Conservation (phyloP, 2,888 invertebrate species). For the Esperia sulphurella region DNA sequence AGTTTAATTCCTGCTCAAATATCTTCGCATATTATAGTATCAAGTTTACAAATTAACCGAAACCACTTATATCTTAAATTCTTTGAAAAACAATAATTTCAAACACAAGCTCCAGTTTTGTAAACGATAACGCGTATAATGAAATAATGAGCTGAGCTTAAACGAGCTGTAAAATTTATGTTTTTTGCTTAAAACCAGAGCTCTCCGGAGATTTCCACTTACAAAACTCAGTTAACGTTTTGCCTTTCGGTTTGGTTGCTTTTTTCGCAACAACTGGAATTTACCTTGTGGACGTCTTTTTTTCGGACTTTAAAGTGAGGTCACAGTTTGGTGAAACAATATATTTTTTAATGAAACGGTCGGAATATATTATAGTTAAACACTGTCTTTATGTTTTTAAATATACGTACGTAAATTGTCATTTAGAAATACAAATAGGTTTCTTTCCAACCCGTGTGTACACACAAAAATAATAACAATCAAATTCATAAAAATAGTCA, state of each 20-base stretch:
- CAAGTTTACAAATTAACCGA: too few species aligned
- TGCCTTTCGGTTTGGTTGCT: constrained; percentile 44
- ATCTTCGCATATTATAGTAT: too few species aligned
- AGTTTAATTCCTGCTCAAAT: too few species aligned
- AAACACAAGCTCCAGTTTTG: constrained; percentile 25
- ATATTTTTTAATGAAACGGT: too few species aligned
- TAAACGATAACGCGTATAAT: constrained; percentile 58
- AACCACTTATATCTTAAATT: too few species aligned
- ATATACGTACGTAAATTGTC: too few species aligned
- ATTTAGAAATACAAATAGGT: too few species aligned
- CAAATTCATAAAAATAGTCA: too few species aligned
- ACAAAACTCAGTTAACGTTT: constrained; percentile 63
- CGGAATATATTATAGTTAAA: too few species aligned
- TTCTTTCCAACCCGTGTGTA: too few species aligned
- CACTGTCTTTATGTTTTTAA: too few species aligned
- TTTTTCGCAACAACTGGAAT: constrained; percentile 52
- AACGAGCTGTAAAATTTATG: constrained; percentile 74
- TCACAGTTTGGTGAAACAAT: constrained; percentile 18
- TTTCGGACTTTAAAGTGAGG: constrained; percentile 46
- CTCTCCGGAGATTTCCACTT: constrained; percentile 60
- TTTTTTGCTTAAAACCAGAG: constrained; percentile 71
- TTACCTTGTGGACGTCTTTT: constrained; percentile 50
- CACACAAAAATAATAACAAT: too few species aligned
- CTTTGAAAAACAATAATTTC: constrained; percentile 20
- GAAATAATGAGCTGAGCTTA: constrained; percentile 73